Evolutionary conservation across 2,113 vertebrate species (phyloP).

Genomic region (Psettodes erumei): DNA sequence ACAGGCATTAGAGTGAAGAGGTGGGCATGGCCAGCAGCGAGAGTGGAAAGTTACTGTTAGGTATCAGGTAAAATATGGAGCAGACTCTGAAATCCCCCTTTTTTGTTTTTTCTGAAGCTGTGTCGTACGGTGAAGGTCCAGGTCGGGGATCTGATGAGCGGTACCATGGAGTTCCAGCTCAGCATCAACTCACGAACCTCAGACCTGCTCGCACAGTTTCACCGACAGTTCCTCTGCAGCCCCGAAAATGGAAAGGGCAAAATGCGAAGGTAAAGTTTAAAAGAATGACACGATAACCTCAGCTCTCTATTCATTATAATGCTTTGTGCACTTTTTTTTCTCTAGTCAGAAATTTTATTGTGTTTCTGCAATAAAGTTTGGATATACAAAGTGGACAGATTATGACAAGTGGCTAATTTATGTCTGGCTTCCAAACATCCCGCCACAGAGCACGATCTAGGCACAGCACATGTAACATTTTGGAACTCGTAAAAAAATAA

Average conservation of each 20-base stretch:
- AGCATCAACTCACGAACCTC: constrained; percentile 81
- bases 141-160: constrained; percentile 78
- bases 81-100: too few species aligned
- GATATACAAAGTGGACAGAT: too few species aligned
- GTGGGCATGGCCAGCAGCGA: too few species aligned
- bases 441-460: too few species aligned
- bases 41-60: too few species aligned
- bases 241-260: constrained; percentile 80
- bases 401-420: neutral
- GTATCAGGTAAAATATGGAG: too few species aligned
- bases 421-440: neutral
- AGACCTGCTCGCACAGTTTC: constrained; percentile 86
- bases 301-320: neutral
- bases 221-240: constrained; percentile 78
- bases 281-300: too few species aligned
- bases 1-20: too few species aligned
- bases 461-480: neutral
- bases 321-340: neutral
- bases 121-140: constrained; percentile 87
- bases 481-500: neutral
- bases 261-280: constrained; percentile 57
- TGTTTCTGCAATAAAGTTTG: neutral
- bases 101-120: constrained; percentile 66
- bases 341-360: neutral
- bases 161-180: constrained; percentile 84